phyloP scores from a whole-genome alignment of 2,113 vertebrate genomes.

The Dipodomys spectabilis region DNA sequence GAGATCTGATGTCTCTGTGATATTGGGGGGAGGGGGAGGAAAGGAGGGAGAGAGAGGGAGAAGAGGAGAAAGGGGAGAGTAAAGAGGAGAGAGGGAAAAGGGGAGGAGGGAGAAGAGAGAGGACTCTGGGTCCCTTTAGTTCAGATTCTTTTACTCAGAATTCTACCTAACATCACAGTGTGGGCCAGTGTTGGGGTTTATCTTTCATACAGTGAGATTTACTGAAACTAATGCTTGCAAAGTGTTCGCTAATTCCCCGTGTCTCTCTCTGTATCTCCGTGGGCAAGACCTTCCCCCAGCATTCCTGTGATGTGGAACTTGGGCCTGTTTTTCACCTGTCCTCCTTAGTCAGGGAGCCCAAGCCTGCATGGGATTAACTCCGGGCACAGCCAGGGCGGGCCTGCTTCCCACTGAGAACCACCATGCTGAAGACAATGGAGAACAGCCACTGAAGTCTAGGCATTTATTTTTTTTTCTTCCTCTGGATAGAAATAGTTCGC shows the following conservation, averaged over 20 bases:
- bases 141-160: constrained; percentile 69
- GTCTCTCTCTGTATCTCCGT: constrained; percentile 79
- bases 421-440: constrained; percentile 69
- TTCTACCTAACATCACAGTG: constrained; percentile 71
- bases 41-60: too few relatives aligned
- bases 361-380: neutral
- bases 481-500: constrained; percentile 66
- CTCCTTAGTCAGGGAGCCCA: constrained; percentile 61
- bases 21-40: too few relatives aligned
- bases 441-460: neutral
- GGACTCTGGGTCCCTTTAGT: constrained; percentile 76
- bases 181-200: constrained; percentile 71
- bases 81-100: too few relatives aligned
- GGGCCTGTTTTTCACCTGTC: constrained; percentile 71
- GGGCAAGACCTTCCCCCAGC: constrained; percentile 69
- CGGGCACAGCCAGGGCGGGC: constrained; percentile 54
- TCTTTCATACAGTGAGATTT: constrained; percentile 70
- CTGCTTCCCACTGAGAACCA: constrained; percentile 57
- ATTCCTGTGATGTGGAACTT: constrained; percentile 69
- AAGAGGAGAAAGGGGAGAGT: too few relatives aligned
- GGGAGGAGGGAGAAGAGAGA: neutral
- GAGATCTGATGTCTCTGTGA: neutral
- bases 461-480: constrained; percentile 32
- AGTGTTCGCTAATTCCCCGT: constrained; percentile 77
- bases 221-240: constrained; percentile 76